Evolutionary conservation across 2,113 vertebrate species (phyloP), one percentile per base, ranked within the genome.

Genomic region (Myocastor coypus): DNA sequence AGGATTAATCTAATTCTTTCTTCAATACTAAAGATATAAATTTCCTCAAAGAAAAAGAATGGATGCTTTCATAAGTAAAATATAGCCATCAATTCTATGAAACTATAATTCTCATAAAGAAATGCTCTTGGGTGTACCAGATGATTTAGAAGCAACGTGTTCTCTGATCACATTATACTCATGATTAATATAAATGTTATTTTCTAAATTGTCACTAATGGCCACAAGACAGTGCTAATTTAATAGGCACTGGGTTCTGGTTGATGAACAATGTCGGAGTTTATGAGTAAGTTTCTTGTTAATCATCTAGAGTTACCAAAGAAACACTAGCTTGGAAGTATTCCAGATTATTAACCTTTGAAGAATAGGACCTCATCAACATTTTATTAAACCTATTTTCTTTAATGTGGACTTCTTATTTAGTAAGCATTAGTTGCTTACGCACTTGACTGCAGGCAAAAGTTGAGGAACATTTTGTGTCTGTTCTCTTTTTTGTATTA

Each of bases 301-400:
- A 52, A 89, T 78, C 66, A 26, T 26, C 69, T 40, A 19, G 83
- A 81, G 88, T 17, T 40, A 12, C 46, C 30, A 61, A 2, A 78
- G 84, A 93, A 96, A 90, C 52, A 80, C 32, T 69, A 84, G 85
- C 61, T 75, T 87, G 78, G 78, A 85, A 88, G 14, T 13, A 26
- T 95, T 88, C 78, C 81, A 83, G 85, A 88, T 71, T 71, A 93
- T 97, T 97, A 97, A 97, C 97, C 97, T 97, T 98, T 98, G 92
- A 73, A 88, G 80, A 80, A 87, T 93, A 81, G 83, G 81, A 93
- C 32, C 95, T 96, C 96, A 95, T 98, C 85, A 88, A 88, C 95
- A 87, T 97, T 95, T 98, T 93, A 97, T 96, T 94, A 89, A 88
- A n/a, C 68, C 92, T 86, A 57, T 96, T 89, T 95, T 86, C 91